Conservation (phyloP, 2,113 vertebrate genomes). For the Fukomys damarensis region DNA sequence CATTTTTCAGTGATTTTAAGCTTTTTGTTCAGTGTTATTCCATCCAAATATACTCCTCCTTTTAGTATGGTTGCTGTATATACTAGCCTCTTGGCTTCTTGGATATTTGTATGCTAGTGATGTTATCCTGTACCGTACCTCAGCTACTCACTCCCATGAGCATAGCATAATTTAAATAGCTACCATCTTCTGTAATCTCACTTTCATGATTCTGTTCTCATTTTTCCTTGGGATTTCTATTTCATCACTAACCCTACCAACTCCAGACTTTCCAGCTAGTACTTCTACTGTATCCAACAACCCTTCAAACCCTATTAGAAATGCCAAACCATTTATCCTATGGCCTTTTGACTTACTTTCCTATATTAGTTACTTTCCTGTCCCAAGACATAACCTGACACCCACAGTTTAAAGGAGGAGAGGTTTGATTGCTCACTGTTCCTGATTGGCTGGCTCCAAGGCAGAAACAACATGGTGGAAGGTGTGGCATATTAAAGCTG, state of each 20-base stretch:
- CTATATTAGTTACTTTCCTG: neutral
- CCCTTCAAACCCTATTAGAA: neutral
- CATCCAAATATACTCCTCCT: neutral
- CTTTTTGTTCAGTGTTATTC: neutral
- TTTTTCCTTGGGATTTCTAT: neutral
- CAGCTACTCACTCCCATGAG: neutral
- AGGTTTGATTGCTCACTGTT: neutral
- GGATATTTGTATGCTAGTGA: neutral
- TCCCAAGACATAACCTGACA: neutral
- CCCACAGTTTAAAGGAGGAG: neutral
- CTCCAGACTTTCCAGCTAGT: neutral
- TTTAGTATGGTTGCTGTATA: neutral
- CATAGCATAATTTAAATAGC: neutral
- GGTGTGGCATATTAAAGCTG: neutral
- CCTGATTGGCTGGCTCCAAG: neutral
- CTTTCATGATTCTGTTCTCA: neutral
- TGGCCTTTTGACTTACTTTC: neutral
- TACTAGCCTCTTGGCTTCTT: neutral
- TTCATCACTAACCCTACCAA: neutral
- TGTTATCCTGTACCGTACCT: neutral
- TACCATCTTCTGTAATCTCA: neutral
- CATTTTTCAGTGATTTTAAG: neutral
- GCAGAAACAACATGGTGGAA: neutral
- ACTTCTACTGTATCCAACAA: neutral
- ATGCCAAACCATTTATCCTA: neutral